A percentile compares a stretch with the other conserved stretches of the same genome.
Conservation (phyloP, 1,140 invertebrate genomes). For the Drosophila subpulchrella region DNA sequence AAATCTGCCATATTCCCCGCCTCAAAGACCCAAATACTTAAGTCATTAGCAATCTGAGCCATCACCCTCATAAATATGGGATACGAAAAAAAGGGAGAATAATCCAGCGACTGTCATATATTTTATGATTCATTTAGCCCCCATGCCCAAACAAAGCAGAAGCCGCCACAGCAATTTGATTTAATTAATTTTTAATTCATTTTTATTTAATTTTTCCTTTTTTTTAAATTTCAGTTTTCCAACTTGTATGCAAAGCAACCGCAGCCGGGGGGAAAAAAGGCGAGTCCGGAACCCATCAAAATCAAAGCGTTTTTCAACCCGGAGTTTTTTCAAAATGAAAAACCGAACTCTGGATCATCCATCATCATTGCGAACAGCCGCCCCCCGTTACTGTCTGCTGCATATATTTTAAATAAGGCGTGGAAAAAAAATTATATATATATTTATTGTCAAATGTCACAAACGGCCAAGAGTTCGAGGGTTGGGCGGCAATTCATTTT, state of each 20-base stretch:
- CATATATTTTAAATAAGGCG: slow-evolving; percentile 57
- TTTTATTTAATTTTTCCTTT: slow-evolving; percentile 70
- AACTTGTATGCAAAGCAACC: slow-evolving; percentile 64
- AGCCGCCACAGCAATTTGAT: slow-evolving; percentile 63
- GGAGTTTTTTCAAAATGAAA: slow-evolving; percentile 66
- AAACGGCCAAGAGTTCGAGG: slow-evolving; percentile 34
- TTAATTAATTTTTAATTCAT: slow-evolving; percentile 81
- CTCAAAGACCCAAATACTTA: slow-evolving; percentile 22
- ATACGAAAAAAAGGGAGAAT: slow-evolving; percentile 21
- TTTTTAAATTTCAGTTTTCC: slow-evolving; percentile 37
- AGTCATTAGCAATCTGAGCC: slow-evolving; percentile 62
- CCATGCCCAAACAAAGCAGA: slow-evolving; percentile 32
- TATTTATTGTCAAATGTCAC: slow-evolving; percentile 78
- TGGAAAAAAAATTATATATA: slow-evolving; percentile 41
- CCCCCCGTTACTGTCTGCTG: slow-evolving; percentile 37
- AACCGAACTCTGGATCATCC: slow-evolving; percentile 69
- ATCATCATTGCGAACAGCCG: slow-evolving; percentile 66
- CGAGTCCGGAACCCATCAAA: slow-evolving; percentile 41
- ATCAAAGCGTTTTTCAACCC: slow-evolving; percentile 64
- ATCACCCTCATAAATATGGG: slow-evolving; percentile 49
- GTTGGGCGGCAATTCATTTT: slow-evolving; percentile 63
- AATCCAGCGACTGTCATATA: slow-evolving; percentile 58
- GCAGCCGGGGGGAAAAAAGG: slow-evolving; percentile 19
- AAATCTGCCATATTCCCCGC: slow-evolving; percentile 15
- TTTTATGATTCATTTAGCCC: slow-evolving; percentile 71